Base-by-base conservation (phyloP, 37 sponge, comb jelly and placozoan species). In the Aplysina aerophoba region DNA sequence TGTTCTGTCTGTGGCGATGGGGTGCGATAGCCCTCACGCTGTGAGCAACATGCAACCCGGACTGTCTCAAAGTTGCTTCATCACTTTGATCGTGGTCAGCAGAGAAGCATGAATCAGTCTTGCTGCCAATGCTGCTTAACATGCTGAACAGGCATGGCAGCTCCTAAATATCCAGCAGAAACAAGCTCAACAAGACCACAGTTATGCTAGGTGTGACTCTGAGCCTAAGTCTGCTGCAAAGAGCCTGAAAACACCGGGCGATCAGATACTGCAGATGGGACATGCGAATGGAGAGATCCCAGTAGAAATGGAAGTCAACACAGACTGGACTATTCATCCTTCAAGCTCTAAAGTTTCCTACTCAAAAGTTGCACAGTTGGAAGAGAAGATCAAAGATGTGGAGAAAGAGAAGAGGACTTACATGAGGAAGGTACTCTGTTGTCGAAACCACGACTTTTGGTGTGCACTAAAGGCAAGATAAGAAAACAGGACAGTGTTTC, bases 251-350 rank as follows among this genome's bases (percentile, higher is more conserved):
- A 4, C 64, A 62, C 27, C 64, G 11, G 28, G 64, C 11, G 24
- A 11, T 62, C 64, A 13, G 64, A 4, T 62, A 13, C 11, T 62
- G 12, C 64, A 62, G 64, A 27, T 13, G 12, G 64, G 64, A 27
- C 12, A 13, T 27, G 11, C 4, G 4, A 62, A 62, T 62, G 64
- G 64, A 11, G 27, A 62, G 64, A 62, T 62, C 11, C 11, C 64
- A 62, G 28, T 13, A 62, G 27, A 62, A 62, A 13, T 62, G 24
- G 64, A 11, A 62, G 64, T 62, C 4, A 62, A 11, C 11, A 62
- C 64, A 62, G 64, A 62, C 64, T 62, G 64, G 64, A 62, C 64
- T 13, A 62, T 62, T 27, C 64, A n/a, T 2, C 64, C 64, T 62
- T 62, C 27, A 8, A 44, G 50, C 50, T 44, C 6, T 8, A 8